phyloP scores from a whole-genome alignment of 1,140 invertebrate genomes.

The Neotoxoptera formosana region DNA sequence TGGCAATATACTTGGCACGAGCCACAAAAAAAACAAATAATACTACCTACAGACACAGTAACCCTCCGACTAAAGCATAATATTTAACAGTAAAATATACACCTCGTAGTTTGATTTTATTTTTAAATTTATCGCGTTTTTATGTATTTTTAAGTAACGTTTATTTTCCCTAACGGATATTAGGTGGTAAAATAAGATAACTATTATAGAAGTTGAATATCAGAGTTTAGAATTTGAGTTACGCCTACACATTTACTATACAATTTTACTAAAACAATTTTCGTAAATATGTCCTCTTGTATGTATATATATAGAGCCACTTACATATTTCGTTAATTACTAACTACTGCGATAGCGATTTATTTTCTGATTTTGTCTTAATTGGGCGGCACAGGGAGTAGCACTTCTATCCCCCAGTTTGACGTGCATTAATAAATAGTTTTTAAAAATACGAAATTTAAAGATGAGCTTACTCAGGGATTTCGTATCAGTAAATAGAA shows the following conservation, averaged over 20 bases:
- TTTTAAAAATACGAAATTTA: too few relatives aligned
- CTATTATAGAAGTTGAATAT: background rate
- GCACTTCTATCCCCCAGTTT: too few relatives aligned
- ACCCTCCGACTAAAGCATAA: background rate
- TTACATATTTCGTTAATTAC: background rate
- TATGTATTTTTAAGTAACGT: background rate
- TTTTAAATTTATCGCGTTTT: background rate
- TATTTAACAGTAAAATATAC: background rate
- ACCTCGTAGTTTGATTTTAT: background rate
- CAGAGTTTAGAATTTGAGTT: too few relatives aligned
- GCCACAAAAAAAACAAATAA: background rate
- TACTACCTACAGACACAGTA: background rate
- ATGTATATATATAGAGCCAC: background rate
- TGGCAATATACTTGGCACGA: background rate
- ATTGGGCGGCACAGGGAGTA: too few relatives aligned
- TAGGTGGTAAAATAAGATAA: background rate
- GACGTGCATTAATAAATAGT: too few relatives aligned
- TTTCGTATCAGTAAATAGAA: too few relatives aligned
- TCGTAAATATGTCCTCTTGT: background rate
- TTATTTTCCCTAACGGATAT: background rate
- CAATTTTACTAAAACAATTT: background rate
- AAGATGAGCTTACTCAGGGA: too few relatives aligned
- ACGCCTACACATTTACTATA: background rate
- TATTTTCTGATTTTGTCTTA: background rate
- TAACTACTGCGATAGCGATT: background rate